Base-by-base conservation (phyloP, 2,888 invertebrate genomes). In the Tanaodytes sp. region DNA sequence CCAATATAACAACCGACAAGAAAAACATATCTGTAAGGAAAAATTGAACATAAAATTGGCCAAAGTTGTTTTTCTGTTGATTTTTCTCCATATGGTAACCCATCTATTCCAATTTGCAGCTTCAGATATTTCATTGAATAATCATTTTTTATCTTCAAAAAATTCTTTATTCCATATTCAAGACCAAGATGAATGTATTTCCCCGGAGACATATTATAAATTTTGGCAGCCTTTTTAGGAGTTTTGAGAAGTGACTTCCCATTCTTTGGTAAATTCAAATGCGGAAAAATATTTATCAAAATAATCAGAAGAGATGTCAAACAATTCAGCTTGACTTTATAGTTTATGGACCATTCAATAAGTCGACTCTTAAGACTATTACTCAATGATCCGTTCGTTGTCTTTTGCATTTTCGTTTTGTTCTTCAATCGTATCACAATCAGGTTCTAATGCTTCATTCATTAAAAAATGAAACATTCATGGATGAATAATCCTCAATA, bases 81-180 rank as follows among this genome's bases (percentile, higher is more conserved):
- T 48, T 48, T 52, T 2, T 52, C 52, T 18, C 18, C 52, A 16
- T 12, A 31, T 19, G 52, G 52, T 30, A 40, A 18, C 5, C 52
- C 52, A 31, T 52, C 52, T 16, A 52, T 52, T 1, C 52, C 52
- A 48, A 48, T 36, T 12, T 19, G 36, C 8, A 48, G 36, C 23
- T 19, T 4, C 4, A 48, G 1, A 11, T 48, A 20, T 11, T n/a
- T 48, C 4, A 48, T 48, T 36, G 19, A 19, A 48, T 33, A 2
- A 19, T 48, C 12, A 36, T 19, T 19, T 33, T 36, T 33, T 19
- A 6, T 8, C 9, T 14, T 30, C 14, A 48, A 48, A 48, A 19
- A 36, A 33, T 5, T 8, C 6, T 14, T 20, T 18, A 48, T 33
- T 19, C 48, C 48, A 19, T 33, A n/a, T 12, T 33, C 20, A 12